phyloP scores from a whole-genome alignment of 2,888 invertebrate species.

The Halictus quadricinctus region DNA sequence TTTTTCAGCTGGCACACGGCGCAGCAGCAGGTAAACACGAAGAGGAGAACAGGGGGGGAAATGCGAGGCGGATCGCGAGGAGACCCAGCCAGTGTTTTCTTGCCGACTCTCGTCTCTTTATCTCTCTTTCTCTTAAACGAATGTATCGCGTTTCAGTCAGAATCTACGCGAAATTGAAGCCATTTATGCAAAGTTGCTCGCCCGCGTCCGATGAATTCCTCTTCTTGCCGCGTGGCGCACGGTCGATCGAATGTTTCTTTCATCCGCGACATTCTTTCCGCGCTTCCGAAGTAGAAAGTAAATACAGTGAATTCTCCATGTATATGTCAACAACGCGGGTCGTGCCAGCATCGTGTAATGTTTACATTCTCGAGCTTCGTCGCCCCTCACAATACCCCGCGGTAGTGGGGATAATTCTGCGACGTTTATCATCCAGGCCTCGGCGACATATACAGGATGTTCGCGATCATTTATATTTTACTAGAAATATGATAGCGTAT shows the following conservation, averaged over 20 bases:
- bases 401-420: too few species aligned
- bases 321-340: too few species aligned
- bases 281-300: neutral
- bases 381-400: too few species aligned
- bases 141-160: neutral
- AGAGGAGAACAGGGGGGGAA: neutral
- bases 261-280: neutral
- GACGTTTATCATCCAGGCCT: too few species aligned
- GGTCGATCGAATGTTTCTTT: slow-evolving; percentile 5
- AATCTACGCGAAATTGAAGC: neutral
- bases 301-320: neutral
- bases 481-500: too few species aligned
- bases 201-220: neutral
- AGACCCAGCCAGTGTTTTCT: slow-evolving; percentile 25
- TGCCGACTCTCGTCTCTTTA: neutral
- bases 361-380: too few species aligned
- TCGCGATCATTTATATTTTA: too few species aligned
- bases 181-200: neutral
- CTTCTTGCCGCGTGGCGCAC: neutral
- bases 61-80: neutral
- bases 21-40: neutral
- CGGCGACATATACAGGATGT: too few species aligned
- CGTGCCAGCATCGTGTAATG: too few species aligned
- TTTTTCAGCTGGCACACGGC: slow-evolving; percentile 8
- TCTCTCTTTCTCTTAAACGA: neutral